Base-by-base conservation (phyloP, 2,797 vertebrate species). In the Cichlasoma orientale region DNA sequence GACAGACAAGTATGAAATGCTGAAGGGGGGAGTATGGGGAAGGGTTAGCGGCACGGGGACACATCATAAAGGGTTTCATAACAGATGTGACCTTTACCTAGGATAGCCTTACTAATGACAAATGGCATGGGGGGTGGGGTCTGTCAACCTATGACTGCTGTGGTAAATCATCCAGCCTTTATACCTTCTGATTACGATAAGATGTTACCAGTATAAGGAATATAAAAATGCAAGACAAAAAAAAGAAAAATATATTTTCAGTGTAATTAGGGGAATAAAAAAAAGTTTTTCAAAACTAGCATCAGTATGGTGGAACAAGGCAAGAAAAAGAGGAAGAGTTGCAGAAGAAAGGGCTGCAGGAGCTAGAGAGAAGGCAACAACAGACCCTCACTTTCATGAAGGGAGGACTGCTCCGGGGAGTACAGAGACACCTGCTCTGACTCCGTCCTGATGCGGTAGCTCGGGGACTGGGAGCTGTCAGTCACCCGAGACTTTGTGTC, bases 311-410 rank as follows among this genome's bases (percentile, higher is more conserved):
- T 29, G 21, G 4, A 21, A 53, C n/a, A 72, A 82, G 54, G 69
- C 10, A 13, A 70, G 73, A 58, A 68, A 10, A 36, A 13, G 68
- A 52, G 18, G 19, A 76, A 58, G 55, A 66, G 55, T 80, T 18
- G 11, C 41, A 38, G 69, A 58, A 57, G 21, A 69, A 12, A 56
- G 50, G 7, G 29, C 50, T 72, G 69, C 82, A 81, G 78, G 83
- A 70, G 53, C 72, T 56, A 79, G 78, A 89, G 78, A 79, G 92
- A 95, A 92, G 90, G 93, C 84, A 96, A 84, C 89, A 96, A 98
- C 97, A 96, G 97, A 98, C 97, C 97, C 97, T 99, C 97, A 99
- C 98, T 98, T 99, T 99, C 97, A 97, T 97, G 97, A 77, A 96
- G 97, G 90, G 97, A 98, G 69, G 96, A 96, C 93, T 97, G 97